Conservation (phyloP, 2,888 invertebrate genomes). For the Drosophila paracracens region DNA sequence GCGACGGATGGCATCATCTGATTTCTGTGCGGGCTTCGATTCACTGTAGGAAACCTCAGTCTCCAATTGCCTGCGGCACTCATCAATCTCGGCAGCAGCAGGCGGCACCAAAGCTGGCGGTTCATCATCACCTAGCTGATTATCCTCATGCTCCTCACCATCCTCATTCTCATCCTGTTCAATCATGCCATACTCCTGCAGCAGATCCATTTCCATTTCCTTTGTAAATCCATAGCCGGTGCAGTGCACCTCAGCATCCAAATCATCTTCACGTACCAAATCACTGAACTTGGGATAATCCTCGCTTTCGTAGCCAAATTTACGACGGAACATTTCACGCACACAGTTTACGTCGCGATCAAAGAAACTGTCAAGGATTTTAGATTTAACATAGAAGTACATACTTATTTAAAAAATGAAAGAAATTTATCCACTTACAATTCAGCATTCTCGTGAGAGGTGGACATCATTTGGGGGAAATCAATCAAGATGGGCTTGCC, state of each 20-base stretch:
- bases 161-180: constrained; percentile 82
- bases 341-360: constrained; percentile 97
- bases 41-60: constrained; percentile 85
- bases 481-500: constrained; percentile 95
- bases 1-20: constrained; percentile 84
- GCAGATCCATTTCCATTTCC: constrained; percentile 91
- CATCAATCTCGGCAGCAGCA: constrained; percentile 79
- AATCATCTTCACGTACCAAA: constrained; percentile 90
- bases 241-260: constrained; percentile 96
- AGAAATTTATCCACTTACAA: constrained; percentile 86
- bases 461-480: constrained; percentile 99
- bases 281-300: constrained; percentile 91
- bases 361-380: constrained; percentile 89
- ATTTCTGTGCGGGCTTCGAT: constrained; percentile 82
- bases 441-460: constrained; percentile 95
- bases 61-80: constrained; percentile 83
- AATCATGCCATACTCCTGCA: constrained; percentile 87
- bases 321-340: constrained; percentile 94
- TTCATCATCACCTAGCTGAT: constrained; percentile 69
- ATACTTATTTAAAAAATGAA: not conserved
- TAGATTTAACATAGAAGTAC: not conserved
- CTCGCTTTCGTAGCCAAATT: constrained; percentile 95
- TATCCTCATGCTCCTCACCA: constrained; percentile 68
- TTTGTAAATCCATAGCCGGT: constrained; percentile 96
- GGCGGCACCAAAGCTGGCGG: constrained; percentile 68